Evolutionary conservation across 1,140 invertebrate genomes (phyloP).

Genomic region (Pantala flavescens): DNA sequence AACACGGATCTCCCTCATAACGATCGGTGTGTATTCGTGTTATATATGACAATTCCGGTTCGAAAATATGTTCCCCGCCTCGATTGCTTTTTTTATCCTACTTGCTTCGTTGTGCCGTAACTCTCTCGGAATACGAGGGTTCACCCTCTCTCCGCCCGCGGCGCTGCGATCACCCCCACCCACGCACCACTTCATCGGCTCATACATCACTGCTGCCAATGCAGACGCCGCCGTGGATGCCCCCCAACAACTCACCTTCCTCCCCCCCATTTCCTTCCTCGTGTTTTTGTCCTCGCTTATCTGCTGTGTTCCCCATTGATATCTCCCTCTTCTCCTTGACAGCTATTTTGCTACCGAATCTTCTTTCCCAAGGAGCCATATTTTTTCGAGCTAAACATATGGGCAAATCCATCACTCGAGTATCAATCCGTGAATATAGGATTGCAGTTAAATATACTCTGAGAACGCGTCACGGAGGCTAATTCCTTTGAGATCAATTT

Average conservation of each 20-base stretch:
- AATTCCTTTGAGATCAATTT: no score
- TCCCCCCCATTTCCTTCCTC: not conserved
- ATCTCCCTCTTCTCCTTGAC: not conserved
- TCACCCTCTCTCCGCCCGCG: not conserved
- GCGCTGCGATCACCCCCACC: not conserved
- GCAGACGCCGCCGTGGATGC: not conserved
- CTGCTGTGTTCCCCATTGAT: constrained; percentile 7
- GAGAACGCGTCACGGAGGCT: no score
- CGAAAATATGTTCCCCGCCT: not conserved
- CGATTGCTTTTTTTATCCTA: not conserved
- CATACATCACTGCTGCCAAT: constrained; percentile 2
- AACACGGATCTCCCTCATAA: not conserved
- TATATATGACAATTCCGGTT: not conserved
- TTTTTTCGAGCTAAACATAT: no score
- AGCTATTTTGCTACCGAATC: not conserved
- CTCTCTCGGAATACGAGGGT: not conserved
- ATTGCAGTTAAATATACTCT: no score
- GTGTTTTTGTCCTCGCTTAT: constrained; percentile 9
- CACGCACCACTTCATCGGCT: not conserved
- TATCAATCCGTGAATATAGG: no score
- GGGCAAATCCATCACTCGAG: no score
- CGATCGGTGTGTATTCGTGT: not conserved
- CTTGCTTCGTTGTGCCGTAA: not conserved
- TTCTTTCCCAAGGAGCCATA: not conserved
- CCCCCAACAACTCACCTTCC: not conserved